Percentiles rank a stretch among this genome's conserved stretches.
These are phyloP conservation scores for Salvelinus alpinus DNA, from an alignment of 2,113 vertebrate species.

Conservation along the genomic window DNA sequence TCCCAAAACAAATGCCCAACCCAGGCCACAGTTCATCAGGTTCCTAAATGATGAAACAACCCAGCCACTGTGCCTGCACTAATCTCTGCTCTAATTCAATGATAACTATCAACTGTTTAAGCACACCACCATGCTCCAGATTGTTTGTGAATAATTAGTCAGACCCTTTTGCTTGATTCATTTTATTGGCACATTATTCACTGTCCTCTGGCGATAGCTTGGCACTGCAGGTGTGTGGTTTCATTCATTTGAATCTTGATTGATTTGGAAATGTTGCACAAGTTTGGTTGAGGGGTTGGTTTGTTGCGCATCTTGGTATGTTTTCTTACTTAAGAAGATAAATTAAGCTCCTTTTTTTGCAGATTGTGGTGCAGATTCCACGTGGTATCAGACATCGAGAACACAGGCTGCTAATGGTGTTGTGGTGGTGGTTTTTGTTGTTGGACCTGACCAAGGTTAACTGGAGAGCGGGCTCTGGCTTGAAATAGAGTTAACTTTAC, in stretches of 20 bases:
- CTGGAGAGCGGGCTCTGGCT: not conserved
- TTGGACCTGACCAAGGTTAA: not conserved
- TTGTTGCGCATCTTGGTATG: conserved; percentile 34
- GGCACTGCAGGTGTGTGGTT: conserved; percentile 65
- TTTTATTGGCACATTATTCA: conserved; percentile 73
- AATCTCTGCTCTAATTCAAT: conserved; percentile 60
- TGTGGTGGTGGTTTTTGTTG: not conserved
- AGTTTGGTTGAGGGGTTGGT: conserved; percentile 56
- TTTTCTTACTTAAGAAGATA: conserved; percentile 58
- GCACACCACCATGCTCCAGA: conserved; percentile 32
- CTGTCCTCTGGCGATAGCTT: conserved; percentile 57
- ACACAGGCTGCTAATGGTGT: conserved; percentile 15
- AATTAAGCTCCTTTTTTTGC: conserved; percentile 54
- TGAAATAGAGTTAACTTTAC: too few species aligned
- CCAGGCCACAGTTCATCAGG: conserved; percentile 32
- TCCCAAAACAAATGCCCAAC: not conserved
- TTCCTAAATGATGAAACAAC: conserved; percentile 44
- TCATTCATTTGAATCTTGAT: conserved; percentile 73
- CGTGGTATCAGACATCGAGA: conserved; percentile 38
- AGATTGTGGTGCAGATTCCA: conserved; percentile 51
- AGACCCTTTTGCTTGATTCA: conserved; percentile 70
- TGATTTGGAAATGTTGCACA: conserved; percentile 69
- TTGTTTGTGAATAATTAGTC: conserved; percentile 70
- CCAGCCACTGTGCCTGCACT: conserved; percentile 15
- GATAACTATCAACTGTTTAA: conserved; percentile 67